Base-by-base conservation (phyloP, 2,113 vertebrate species). In the Pelecanoides urinatrix region DNA sequence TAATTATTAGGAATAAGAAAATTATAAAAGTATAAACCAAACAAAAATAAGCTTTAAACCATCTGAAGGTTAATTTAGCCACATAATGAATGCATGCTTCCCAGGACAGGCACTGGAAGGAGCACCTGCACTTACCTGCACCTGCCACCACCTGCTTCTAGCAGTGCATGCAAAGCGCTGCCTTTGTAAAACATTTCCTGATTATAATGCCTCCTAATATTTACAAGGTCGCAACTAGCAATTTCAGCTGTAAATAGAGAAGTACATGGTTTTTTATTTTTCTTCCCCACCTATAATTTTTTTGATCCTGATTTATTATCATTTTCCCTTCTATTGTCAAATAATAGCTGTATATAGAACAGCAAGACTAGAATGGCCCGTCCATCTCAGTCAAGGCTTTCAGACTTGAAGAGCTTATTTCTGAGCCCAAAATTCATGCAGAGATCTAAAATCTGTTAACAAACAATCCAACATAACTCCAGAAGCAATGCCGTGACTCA, bases 331-430 rank as follows among this genome's bases (percentile, higher is more conserved):
- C 59, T 73, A 22, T 9, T 75, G 32, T 59, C 61, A 74, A 38
- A 62, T 53, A 84, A 59, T 23, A 63, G 38, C 20, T 29, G 11
- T 40, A 40, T 14, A 10, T 44, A 82, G 44, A 88, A 36, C 49
- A 52, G 40, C 34, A 75, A 61, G 66, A 27, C 34, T 36, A 36
- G 40, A 83, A 61, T 2, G 22, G 30, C 63, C 38, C 0, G 0
- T 32, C 38, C 4, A 4, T 25, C 55, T 76, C 53, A 45, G 21
- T 9, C 42, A 88, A 79, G 55, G 34, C 58, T 80, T 90, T 80
- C 72, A 56, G 29, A 36, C 25, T 65, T 47, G 36, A 68, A 80
- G 7, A 38, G 40, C 36, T 89, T 62, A 13, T 58, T 91, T 74
- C 32, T 49, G 56, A 30, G 29, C 56, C 63, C 56, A 17, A 38